Evolutionary conservation across 2,888 invertebrate species (phyloP), one percentile per base, ranked within the genome.

Genomic region (Eucriotettix oculatus): DNA sequence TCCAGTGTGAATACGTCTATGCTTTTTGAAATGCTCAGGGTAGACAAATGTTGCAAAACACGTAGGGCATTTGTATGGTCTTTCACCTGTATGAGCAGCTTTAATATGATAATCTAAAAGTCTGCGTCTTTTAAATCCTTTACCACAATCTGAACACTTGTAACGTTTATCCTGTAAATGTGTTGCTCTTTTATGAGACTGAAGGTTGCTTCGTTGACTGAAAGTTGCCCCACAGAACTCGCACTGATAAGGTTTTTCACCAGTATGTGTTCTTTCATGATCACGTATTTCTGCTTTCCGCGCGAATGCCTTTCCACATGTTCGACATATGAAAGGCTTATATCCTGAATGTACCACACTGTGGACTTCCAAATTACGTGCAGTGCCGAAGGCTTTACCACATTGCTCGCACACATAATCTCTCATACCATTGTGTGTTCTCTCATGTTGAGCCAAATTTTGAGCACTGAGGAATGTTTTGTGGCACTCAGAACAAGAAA

Each of bases 41-140:
- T 89, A 89, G 44, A 88, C 87, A 72, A 91, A 90, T 0, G 85
- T 84, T 0, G 89, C 84, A n/a, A 77, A 75, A 67, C 90, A 91
- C 1, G 83, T 74, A 0, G 78, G 78, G 69, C 90, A 90, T 67
- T 84, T 80, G 61, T 83, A 82, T 0, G 90, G 88, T 0, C 90
- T 76, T 72, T 89, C 86, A 40, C 88, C 87, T 0, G 87, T 88
- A 72, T 91, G 90, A 0, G 81, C 81, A 9, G 90, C 85, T 73
- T 87, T 86, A 67, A 86, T 81, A 71, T 91, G 90, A 71, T 90
- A 90, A 68, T 90, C 87, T 1, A 90, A 72, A 16, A 90, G 71
- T 53, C 90, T 81, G 64, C 82, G 70, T 10, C 85, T 71, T 67
- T 90, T 90, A 68, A 89, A 91, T 40, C 81, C 79, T 69, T 87